Conservation (phyloP, 2,113 vertebrate genomes). For the Salminus brasiliensis region DNA sequence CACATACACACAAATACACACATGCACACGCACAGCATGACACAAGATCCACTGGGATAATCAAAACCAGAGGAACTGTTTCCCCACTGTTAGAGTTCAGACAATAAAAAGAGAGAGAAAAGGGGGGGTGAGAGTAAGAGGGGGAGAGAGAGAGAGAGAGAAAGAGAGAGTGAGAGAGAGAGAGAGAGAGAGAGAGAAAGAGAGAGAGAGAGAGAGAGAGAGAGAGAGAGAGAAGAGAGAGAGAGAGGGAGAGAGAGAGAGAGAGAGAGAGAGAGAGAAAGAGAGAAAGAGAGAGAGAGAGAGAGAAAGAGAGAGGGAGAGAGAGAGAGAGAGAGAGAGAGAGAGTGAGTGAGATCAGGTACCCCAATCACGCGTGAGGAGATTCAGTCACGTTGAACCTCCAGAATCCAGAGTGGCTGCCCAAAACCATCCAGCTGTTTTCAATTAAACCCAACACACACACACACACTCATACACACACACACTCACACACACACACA, state of each 20-base stretch:
- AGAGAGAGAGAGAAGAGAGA: slow-evolving; percentile 4
- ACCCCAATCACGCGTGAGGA: slow-evolving; percentile 34
- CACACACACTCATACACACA: slow-evolving; percentile 23
- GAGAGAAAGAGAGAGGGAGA: slow-evolving; percentile 1
- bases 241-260: too few relatives aligned
- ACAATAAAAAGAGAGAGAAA: not conserved
- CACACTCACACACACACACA: slow-evolving; percentile 4
- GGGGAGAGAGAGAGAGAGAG: too few relatives aligned
- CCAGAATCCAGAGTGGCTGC: not conserved
- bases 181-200: too few relatives aligned
- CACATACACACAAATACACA: not conserved
- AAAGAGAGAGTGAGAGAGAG: too few relatives aligned
- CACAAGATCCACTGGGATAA: not conserved
- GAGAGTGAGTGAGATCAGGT: slow-evolving; percentile 29
- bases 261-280: not conserved
- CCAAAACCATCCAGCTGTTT: slow-evolving; percentile 49
- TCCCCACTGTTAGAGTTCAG: not conserved
- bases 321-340: slow-evolving; percentile 5
- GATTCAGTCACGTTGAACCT: slow-evolving; percentile 36
- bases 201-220: not conserved
- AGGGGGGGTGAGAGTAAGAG: too few relatives aligned
- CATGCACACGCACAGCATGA: not conserved
- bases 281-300: not conserved
- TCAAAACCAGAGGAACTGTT: not conserved
- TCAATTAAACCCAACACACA: slow-evolving; percentile 48